phyloP scores from a whole-genome alignment of 2,797 vertebrate genomes.

The Pseudocheirus occidentalis region DNA sequence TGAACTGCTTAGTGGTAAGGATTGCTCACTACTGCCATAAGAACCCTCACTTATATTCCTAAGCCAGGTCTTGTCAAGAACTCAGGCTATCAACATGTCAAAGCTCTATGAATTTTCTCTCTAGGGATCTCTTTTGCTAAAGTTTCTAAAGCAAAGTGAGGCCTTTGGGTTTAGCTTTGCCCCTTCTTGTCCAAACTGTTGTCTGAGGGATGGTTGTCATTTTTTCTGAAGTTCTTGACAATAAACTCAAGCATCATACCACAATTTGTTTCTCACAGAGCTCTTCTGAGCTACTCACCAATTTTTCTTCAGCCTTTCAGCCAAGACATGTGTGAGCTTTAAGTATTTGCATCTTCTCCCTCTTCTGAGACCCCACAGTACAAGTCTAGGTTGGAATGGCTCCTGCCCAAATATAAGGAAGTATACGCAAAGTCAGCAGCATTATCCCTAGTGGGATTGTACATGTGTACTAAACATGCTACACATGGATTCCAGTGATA shows the following conservation, averaged over 20 bases:
- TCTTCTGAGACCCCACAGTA: background rate
- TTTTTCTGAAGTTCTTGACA: background rate
- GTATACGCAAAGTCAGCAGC: background rate
- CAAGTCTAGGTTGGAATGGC: background rate
- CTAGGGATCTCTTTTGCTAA: too few species aligned
- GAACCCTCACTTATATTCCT: too few species aligned
- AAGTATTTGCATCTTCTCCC: background rate
- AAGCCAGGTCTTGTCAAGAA: too few species aligned
- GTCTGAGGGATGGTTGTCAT: background rate
- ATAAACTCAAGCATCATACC: background rate
- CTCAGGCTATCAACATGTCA: too few species aligned
- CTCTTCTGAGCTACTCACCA: background rate
- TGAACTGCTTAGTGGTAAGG: too few species aligned
- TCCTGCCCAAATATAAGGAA: background rate
- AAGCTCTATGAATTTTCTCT: too few species aligned
- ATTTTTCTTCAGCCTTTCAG: background rate
- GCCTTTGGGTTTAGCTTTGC: background rate
- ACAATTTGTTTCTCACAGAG: background rate
- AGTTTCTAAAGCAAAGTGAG: background rate
- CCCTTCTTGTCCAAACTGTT: background rate
- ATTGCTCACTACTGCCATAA: too few species aligned
- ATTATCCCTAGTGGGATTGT: background rate
- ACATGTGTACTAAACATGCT: background rate
- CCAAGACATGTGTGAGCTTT: background rate
- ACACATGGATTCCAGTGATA: background rate